Evolutionary conservation across 2,113 vertebrate species (phyloP), one percentile per base, ranked within the genome.

Genomic region (Loxodonta africana): DNA sequence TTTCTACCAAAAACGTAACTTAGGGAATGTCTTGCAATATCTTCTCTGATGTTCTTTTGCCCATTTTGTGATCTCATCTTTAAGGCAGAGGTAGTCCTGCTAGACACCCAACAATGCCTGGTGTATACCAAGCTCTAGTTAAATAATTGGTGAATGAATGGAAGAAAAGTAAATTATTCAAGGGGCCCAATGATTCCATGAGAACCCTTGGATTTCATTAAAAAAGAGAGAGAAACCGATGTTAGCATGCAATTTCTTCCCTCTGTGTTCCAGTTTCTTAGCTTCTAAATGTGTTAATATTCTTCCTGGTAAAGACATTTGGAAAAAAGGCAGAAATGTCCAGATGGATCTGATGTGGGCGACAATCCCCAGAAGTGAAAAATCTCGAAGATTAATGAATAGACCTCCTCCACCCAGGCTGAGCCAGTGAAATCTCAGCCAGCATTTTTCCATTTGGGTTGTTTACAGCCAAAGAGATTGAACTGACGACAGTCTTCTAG

Each of bases 291-390:
- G 69, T 94, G 85, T 81, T 90, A 92, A 86, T 94, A 92, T 87
- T 95, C 92, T 95, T 97, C 48, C 76, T 95, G 92, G 90, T 94
- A 96, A 94, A 93, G 67, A 10, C 69, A 60, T 94, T 93, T 88
- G 71, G 8, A 15, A 30, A 92, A 71, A 46, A 82, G n/a, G 60
- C 57, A 80, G 92, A 63, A 83, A n/a, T 53, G 82, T 97, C 91
- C 97, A 88, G 95, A 84, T 97, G 89, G 93, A 92, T 92, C 80
- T 91, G 89, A 91, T 84, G 77, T 86, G 84, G 90, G 37, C 96
- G 92, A 95, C 57, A 60, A 63, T 93, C 91, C 44, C 93, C 93
- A 91, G 88, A 93, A 92, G 87, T 96, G 71, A 95, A 94, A 97
- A 93, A 46, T 28, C 48, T 94, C 20, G 1, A 44, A 69, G 88